phyloP scores from a whole-genome alignment of 2,797 vertebrate genomes.

The Poeciliopsis infans region DNA sequence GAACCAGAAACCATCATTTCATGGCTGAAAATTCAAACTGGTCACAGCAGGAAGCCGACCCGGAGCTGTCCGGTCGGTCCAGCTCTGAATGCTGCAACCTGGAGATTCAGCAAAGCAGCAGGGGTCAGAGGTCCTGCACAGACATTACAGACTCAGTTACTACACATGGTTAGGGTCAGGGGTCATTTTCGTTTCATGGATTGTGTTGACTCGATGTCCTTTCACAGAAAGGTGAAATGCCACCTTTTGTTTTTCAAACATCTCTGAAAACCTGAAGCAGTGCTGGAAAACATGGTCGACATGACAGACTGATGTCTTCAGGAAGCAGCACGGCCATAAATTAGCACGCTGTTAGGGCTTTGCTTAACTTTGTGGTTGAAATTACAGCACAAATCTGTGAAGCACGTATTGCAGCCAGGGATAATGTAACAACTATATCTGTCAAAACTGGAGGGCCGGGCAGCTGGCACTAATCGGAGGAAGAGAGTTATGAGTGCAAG shows the following conservation, averaged over 20 bases:
- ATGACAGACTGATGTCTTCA: conserved; percentile 45
- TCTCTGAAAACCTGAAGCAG: background rate
- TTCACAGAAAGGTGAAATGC: background rate
- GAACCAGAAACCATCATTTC: background rate
- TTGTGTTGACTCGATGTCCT: background rate
- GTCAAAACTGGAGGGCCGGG: conserved; percentile 82
- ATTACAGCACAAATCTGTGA: conserved; percentile 79
- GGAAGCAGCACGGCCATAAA: conserved; percentile 62
- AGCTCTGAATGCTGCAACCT: background rate
- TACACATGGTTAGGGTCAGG: background rate
- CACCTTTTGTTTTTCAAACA: background rate
- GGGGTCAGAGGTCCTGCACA: background rate
- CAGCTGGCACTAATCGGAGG: conserved; percentile 88
- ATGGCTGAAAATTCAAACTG: background rate
- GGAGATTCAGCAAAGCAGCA: background rate
- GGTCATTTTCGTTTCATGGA: background rate
- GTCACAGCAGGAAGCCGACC: background rate
- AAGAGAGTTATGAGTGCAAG: conserved; percentile 89
- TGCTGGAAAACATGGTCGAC: conserved; percentile 16
- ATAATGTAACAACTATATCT: conserved; percentile 88
- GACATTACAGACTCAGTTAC: background rate
- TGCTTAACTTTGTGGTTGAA: conserved; percentile 68
- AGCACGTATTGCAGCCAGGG: conserved; percentile 77
- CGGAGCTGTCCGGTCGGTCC: background rate
- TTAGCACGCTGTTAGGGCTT: conserved; percentile 65